A percentile compares a stretch with the other conserved stretches of the same genome.
phyloP scores from a whole-genome alignment of 2,113 vertebrate species.

The Capricornis sumatraensis region DNA sequence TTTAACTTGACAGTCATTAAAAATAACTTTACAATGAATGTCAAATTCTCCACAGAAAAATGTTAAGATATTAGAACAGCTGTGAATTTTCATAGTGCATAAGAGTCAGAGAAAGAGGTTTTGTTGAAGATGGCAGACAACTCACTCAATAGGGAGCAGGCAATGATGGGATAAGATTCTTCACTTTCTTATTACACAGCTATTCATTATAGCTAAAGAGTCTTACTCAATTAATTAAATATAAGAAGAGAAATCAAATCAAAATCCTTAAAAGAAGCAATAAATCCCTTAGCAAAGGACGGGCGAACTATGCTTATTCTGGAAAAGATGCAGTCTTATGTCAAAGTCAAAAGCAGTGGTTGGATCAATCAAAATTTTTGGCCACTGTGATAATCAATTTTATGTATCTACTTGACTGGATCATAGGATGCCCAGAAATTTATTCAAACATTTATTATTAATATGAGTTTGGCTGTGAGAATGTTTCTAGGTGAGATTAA shows the following conservation, averaged over 20 bases:
- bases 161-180: neutral
- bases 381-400: neutral
- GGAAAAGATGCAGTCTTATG: neutral
- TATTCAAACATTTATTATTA: neutral
- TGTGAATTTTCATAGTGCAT: neutral
- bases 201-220: neutral
- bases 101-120: neutral
- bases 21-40: neutral
- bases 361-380: neutral
- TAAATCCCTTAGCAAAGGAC: neutral
- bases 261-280: neutral
- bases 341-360: neutral
- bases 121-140: neutral
- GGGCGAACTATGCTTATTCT: neutral
- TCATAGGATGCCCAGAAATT: neutral
- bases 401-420: neutral
- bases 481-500: neutral
- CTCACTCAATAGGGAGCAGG: neutral
- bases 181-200: neutral
- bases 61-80: neutral
- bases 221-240: neutral
- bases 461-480: neutral
- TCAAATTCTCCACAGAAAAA: neutral
- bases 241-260: neutral
- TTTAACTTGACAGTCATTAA: constrained; percentile 27